Base-by-base conservation (phyloP, 2,888 invertebrate species). In the Melikaiella ostensackeni region DNA sequence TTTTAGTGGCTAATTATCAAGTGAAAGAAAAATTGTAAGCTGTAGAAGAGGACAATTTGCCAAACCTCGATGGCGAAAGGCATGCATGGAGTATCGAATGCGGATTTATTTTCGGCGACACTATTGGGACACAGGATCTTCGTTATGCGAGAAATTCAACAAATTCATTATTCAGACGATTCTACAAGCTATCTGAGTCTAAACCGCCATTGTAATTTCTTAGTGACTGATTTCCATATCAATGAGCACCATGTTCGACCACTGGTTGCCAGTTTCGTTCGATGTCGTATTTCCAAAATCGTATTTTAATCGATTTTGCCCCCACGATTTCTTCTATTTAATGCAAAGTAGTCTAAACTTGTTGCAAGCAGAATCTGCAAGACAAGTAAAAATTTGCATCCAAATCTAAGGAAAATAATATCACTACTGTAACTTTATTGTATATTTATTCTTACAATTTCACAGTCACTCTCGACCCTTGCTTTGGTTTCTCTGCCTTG, bases 171-270 rank as follows among this genome's bases (percentile, higher is more conserved):
- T 90, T 89, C 89, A 87, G 84, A 82, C 83, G 79, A 86, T 85
- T 84, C 86, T 84, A 82, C 84, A 84, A 66, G 85, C 85, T 87
- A 87, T 88, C 87, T 85, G 84, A 87, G 87, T 85, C 86, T 86
- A 85, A 85, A 85, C 84, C 85, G 84, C 85, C 82, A 88, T 89
- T 89, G 90, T 90, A 90, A 89, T 90, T 90, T 89, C 89, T 90
- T 88, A 87, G 83, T 86, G 86, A 85, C 88, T 89, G 88, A 88
- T 90, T 90, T 89, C 88, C 90, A 90, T 90, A 90, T 89, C 90
- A 90, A 89, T 88, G 89, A 89, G 86, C 82, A 83, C 77, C 83
- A 81, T 83, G 84, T 81, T 80, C 82, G 77, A 75, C 75, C 75
- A 75, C 70, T 77, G 74, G 78, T 82, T 77, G 46, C 81, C 84